Percentiles rank a stretch among this genome's conserved stretches.
These are phyloP conservation scores for Probaryconus sp. DNA, from an alignment of 1,140 invertebrate species.

Conservation along the genomic window DNA sequence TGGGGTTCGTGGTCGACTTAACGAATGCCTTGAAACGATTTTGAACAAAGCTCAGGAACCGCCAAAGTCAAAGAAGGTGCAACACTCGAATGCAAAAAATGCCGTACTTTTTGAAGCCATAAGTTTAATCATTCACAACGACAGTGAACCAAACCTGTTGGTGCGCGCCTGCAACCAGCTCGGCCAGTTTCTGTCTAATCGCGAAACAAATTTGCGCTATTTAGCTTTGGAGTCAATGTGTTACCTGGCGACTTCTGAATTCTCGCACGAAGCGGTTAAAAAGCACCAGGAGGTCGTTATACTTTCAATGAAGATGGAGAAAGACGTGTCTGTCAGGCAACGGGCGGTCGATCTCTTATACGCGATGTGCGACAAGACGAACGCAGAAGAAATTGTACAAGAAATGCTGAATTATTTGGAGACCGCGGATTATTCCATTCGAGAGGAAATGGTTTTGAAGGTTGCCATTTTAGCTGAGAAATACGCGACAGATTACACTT, in stretches of 20 bases:
- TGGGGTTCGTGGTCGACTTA: slow-evolving; percentile 94
- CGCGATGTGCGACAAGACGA: slow-evolving; percentile 99
- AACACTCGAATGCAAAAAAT: slow-evolving; percentile 99
- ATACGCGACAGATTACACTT: slow-evolving; percentile 99
- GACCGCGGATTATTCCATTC: slow-evolving; percentile 99
- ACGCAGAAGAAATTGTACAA: slow-evolving; percentile 99
- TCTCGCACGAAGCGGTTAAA: slow-evolving; percentile 99
- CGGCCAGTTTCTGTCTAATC: slow-evolving; percentile 98
- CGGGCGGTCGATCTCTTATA: slow-evolving; percentile 99
- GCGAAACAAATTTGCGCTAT: slow-evolving; percentile 99
- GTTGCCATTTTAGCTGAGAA: slow-evolving; percentile 99
- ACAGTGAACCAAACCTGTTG: slow-evolving; percentile 97
- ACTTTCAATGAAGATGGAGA: slow-evolving; percentile 99
- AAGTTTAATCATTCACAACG: slow-evolving; percentile 99
- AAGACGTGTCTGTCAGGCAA: slow-evolving; percentile 99
- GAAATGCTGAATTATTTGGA: slow-evolving; percentile 99
- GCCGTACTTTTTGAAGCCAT: slow-evolving; percentile 99
- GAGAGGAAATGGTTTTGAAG: slow-evolving; percentile 99
- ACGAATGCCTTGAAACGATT: slow-evolving; percentile 99
- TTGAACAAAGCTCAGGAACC: slow-evolving; percentile 99
- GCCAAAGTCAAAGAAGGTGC: slow-evolving; percentile 99
- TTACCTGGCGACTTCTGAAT: slow-evolving; percentile 98
- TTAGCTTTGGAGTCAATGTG: slow-evolving; percentile 99
- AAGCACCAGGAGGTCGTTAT: slow-evolving; percentile 99
- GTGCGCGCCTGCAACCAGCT: slow-evolving; percentile 99